Conservation (phyloP, 2,113 vertebrate species). For the Chauna torquata region DNA sequence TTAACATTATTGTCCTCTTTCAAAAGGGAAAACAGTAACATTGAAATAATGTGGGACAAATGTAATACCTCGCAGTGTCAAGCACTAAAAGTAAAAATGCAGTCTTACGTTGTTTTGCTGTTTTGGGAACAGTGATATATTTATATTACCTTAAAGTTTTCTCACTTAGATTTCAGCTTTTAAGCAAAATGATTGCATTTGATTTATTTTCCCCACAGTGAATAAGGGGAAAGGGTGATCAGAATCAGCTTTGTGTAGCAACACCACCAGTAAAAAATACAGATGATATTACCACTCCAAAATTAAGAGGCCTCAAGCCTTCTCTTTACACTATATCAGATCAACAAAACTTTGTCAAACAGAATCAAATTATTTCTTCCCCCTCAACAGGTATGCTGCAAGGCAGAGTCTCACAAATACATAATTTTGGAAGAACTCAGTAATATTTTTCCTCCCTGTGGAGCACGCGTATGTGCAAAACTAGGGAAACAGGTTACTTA, state of each 20-base stretch:
- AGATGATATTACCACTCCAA: background rate
- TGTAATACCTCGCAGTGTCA: background rate
- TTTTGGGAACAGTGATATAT: background rate
- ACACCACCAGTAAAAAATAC: background rate
- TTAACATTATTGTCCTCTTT: background rate
- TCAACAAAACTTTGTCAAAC: background rate
- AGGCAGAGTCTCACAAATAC: background rate
- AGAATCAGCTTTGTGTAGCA: background rate
- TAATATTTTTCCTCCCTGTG: background rate
- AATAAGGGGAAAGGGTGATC: background rate
- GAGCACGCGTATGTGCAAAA: background rate
- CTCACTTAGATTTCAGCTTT: conserved; percentile 1
- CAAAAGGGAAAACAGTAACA: background rate
- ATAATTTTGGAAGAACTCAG: background rate
- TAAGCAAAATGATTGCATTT: background rate
- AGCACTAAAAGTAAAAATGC: background rate
- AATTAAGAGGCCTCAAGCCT: background rate
- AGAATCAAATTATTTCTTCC: background rate
- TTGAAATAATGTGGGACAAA: background rate
- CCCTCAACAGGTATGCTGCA: background rate
- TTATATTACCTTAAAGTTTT: background rate
- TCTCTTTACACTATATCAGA: background rate
- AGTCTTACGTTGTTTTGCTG: background rate
- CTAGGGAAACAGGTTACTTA: background rate
- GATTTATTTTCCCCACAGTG: background rate